These are phyloP conservation scores for Drosophila mulleri DNA, from an alignment of 2,888 invertebrate genomes.

Conservation along the genomic window DNA sequence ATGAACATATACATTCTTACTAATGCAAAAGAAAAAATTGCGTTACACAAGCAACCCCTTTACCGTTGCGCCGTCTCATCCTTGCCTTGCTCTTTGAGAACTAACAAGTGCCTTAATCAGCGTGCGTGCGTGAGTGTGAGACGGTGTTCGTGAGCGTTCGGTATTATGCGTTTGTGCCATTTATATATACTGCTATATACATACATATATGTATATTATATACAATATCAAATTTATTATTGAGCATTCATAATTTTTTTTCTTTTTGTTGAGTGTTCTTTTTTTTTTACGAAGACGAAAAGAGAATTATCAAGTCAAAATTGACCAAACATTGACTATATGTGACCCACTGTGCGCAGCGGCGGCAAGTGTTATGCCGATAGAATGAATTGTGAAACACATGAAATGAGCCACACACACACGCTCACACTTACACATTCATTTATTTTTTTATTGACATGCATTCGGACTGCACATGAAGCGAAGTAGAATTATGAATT, in stretches of 20 bases:
- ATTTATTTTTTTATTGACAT: not conserved
- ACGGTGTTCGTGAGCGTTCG: conserved; percentile 40
- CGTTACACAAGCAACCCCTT: conserved; percentile 73
- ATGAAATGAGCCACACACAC: conserved; percentile 6
- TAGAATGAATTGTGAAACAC: conserved; percentile 16
- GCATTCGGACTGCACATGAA: conserved; percentile 4
- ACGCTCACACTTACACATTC: not conserved
- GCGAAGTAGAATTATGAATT: conserved; percentile 7
- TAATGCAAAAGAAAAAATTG: conserved; percentile 64
- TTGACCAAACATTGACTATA: conserved; percentile 31
- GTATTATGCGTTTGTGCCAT: conserved; percentile 40
- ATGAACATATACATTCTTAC: conserved; percentile 7
- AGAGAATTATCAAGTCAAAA: conserved; percentile 23
- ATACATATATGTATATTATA: conserved; percentile 19
- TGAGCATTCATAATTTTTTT: conserved; percentile 14
- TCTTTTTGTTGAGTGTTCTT: conserved; percentile 8
- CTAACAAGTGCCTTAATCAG: conserved; percentile 62
- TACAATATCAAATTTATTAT: conserved; percentile 14
- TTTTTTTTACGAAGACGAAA: not conserved
- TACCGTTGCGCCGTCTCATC: conserved; percentile 39
- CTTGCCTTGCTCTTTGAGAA: conserved; percentile 29
- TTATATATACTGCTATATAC: conserved; percentile 16
- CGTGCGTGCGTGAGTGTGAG: conserved; percentile 31
- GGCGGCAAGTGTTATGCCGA: conserved; percentile 7
- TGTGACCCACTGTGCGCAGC: conserved; percentile 14